A percentile compares a stretch with the other conserved stretches of the same genome.
Evolutionary conservation across 2,888 invertebrate species (phyloP).

Genomic region (Thereva unica): DNA sequence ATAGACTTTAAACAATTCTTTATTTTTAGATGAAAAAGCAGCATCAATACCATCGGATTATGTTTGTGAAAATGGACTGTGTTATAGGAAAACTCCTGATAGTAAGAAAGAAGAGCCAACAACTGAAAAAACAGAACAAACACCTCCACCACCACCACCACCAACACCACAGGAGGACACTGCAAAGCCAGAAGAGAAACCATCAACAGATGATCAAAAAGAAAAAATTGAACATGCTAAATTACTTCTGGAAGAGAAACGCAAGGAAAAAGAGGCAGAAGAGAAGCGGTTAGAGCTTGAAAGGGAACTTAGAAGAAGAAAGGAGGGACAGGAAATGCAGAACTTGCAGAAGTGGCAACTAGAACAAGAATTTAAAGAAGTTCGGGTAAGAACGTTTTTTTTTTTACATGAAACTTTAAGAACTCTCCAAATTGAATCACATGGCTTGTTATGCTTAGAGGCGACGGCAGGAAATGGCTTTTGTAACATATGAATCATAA

Average conservation of each 20-base stretch:
- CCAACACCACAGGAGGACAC: slow-evolving; percentile 45
- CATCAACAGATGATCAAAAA: neutral
- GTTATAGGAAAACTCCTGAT: slow-evolving; percentile 51
- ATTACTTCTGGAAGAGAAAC: slow-evolving; percentile 68
- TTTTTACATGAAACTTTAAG: no score
- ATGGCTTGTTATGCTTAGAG: no score
- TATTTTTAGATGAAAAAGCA: slow-evolving; percentile 24
- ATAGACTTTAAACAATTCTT: neutral
- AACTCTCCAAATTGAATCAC: no score
- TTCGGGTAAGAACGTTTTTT: slow-evolving; percentile 59
- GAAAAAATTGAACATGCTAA: slow-evolving; percentile 66
- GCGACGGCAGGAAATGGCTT: no score
- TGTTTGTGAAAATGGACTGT: slow-evolving; percentile 62
- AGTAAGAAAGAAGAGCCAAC: neutral
- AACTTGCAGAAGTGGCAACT: slow-evolving; percentile 74
- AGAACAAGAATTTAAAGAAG: slow-evolving; percentile 73
- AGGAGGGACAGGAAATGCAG: slow-evolving; percentile 72
- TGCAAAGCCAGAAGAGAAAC: slow-evolving; percentile 46
- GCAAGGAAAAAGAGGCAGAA: slow-evolving; percentile 66
- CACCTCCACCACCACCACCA: slow-evolving; percentile 36
- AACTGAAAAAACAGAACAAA: slow-evolving; percentile 43
- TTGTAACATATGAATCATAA: no score
- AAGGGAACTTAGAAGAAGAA: slow-evolving; percentile 72
- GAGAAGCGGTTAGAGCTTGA: slow-evolving; percentile 68
- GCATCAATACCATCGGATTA: slow-evolving; percentile 50